A percentile compares a stretch with the other conserved stretches of the same genome.
Conservation (phyloP, 1,140 invertebrate species). For the Panagrolaimus sp. region DNA sequence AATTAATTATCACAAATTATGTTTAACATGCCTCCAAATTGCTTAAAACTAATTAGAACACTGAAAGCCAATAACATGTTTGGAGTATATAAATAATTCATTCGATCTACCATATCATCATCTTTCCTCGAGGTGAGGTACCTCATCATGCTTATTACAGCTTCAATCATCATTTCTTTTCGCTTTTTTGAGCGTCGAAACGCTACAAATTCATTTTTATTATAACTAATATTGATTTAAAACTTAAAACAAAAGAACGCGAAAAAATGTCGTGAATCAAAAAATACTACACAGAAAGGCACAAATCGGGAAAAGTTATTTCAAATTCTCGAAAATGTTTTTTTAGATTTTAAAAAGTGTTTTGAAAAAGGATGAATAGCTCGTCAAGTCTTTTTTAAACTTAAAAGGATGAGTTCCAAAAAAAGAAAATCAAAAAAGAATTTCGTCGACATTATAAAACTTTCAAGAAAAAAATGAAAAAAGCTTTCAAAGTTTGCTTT, state of each 20-base stretch:
- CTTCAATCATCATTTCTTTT: conserved; percentile 54
- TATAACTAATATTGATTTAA: not conserved
- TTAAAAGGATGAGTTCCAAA: no score
- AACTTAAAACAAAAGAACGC: not conserved
- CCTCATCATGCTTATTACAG: conserved; percentile 51
- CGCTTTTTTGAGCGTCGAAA: not conserved
- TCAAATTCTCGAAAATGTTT: conserved; percentile 1
- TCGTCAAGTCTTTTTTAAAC: no score
- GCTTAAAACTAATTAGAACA: conserved; percentile 54
- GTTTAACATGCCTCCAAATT: conserved; percentile 42
- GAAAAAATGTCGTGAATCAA: not conserved
- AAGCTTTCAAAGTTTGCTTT: no score
- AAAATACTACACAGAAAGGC: not conserved
- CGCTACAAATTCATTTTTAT: not conserved
- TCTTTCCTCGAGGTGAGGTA: conserved; percentile 52
- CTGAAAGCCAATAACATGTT: conserved; percentile 56
- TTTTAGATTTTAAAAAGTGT: not conserved
- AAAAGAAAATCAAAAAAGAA: no score
- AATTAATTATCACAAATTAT: not conserved
- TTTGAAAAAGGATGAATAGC: not conserved
- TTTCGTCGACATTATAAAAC: no score
- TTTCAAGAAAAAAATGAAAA: no score
- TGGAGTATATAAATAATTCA: conserved; percentile 57
- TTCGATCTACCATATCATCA: conserved; percentile 51
- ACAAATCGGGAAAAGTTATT: not conserved